Conservation (phyloP, 2,888 invertebrate genomes). For the Sinelater perroti region DNA sequence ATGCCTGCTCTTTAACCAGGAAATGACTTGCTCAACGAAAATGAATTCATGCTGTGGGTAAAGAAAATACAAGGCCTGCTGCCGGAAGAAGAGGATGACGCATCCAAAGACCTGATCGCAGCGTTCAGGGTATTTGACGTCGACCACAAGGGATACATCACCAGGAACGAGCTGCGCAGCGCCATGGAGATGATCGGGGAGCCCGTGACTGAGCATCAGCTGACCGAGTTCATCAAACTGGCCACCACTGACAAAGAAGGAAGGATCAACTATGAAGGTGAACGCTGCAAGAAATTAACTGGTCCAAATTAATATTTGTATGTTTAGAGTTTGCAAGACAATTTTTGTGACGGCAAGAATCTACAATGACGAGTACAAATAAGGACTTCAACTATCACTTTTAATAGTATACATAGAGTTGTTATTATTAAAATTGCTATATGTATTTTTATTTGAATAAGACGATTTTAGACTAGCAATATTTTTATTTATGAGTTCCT, state of each 20-base stretch:
- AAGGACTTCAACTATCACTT: background rate
- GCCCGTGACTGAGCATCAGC: slow-evolving; percentile 76
- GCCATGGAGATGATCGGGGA: slow-evolving; percentile 88
- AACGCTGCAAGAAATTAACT: too few relatives aligned
- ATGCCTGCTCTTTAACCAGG: slow-evolving; percentile 61
- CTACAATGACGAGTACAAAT: too few relatives aligned
- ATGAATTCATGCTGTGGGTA: slow-evolving; percentile 82
- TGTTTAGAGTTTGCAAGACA: slow-evolving; percentile 68
- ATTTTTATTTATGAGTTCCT: too few relatives aligned
- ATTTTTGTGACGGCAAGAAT: slow-evolving; percentile 55
- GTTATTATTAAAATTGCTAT: too few relatives aligned
- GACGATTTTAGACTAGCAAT: too few relatives aligned
- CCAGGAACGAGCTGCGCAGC: slow-evolving; percentile 77
- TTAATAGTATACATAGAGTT: background rate
- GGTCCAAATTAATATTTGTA: too few relatives aligned
- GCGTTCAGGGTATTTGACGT: slow-evolving; percentile 92
- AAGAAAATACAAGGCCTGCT: slow-evolving; percentile 76
- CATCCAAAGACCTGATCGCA: slow-evolving; percentile 82
- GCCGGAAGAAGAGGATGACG: slow-evolving; percentile 69
- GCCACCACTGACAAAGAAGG: slow-evolving; percentile 84
- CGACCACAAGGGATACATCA: slow-evolving; percentile 90
- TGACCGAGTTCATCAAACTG: slow-evolving; percentile 76
- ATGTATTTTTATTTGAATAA: too few relatives aligned
- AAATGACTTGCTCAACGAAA: slow-evolving; percentile 78
- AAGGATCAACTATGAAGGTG: slow-evolving; percentile 84